Conservation (phyloP, 2,888 invertebrate genomes). For the Rhyacophila evoluta region DNA sequence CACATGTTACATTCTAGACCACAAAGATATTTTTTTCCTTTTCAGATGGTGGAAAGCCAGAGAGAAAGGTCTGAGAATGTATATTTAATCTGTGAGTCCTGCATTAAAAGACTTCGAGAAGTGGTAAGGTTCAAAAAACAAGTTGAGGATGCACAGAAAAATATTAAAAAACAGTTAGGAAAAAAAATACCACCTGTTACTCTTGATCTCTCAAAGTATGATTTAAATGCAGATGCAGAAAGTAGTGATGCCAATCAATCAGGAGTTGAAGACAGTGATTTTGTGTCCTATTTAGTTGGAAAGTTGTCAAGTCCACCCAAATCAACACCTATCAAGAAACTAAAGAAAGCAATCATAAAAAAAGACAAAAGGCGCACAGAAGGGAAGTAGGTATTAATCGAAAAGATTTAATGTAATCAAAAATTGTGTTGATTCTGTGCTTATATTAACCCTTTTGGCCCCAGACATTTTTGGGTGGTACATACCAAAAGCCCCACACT, state of each 20-base stretch:
- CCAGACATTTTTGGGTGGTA: too few relatives aligned
- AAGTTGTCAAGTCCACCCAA: background rate
- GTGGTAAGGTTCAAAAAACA: background rate
- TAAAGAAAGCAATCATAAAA: background rate
- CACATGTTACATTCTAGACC: too few relatives aligned
- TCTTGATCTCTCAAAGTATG: background rate
- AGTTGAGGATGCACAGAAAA: background rate
- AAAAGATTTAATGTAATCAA: background rate
- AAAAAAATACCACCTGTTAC: background rate
- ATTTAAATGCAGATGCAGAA: background rate
- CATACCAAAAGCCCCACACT: too few relatives aligned
- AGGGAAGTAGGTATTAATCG: slow-evolving; percentile 9
- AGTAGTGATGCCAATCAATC: background rate
- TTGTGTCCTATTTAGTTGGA: background rate
- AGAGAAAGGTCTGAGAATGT: background rate
- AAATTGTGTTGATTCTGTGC: background rate
- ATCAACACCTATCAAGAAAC: background rate
- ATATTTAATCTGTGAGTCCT: background rate
- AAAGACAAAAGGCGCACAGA: background rate
- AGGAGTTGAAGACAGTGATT: background rate
- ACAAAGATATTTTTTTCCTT: too few relatives aligned
- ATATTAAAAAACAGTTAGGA: background rate
- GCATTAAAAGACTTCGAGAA: slow-evolving; percentile 12
- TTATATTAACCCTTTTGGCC: too few relatives aligned
- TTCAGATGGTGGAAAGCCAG: background rate